Evolutionary conservation across 2,113 vertebrate genomes (phyloP), one percentile per base, ranked within the genome.

Genomic region (Lagopus muta): DNA sequence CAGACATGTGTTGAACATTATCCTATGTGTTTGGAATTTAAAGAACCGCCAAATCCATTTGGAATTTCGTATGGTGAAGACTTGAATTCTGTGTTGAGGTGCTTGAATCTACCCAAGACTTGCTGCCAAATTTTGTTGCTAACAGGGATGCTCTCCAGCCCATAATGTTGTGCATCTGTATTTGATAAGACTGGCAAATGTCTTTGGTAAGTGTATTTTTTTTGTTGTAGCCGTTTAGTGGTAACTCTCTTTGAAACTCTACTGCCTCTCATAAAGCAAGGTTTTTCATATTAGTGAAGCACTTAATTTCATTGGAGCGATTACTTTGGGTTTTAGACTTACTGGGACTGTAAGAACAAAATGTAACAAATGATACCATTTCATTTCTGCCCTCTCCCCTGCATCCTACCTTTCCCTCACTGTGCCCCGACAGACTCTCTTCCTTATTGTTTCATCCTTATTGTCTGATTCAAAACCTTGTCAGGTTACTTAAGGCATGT

Each of bases 111-210:
- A 60, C 43, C 22, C 90, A 81, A 66, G 82, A 94, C 79, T 94
- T 82, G 21, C 80, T 97, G 96, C 91, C 95, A 97, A 21, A 93
- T 96, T 96, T 95, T 96, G 92, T 92, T 96, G 92, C 70, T 95
- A 95, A 67, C 64, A 93, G 94, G 96, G 94, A 88, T 82, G 70
- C 69, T 97, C 94, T 95, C 75, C 76, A 74, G 47, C 76, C 43
- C 64, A 55, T 92, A 73, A 82, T 60, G 91, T 91, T 87, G 77
- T 96, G 92, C 96, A 97, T 97, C 97, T 98, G 97, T 96, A 84
- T 98, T 97, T 97, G 95, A 97, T 98, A 97, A 97, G 85, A 70
- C 72, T 92, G 78, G 77, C 93, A 97, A 97, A 97, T 98, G 95
- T 86, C 96, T 98, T 97, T 97, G 96, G 97, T 98, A 98, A 98